Evolutionary conservation across 2,888 invertebrate genomes (phyloP).

Genomic region (Deroplatys truncata): DNA sequence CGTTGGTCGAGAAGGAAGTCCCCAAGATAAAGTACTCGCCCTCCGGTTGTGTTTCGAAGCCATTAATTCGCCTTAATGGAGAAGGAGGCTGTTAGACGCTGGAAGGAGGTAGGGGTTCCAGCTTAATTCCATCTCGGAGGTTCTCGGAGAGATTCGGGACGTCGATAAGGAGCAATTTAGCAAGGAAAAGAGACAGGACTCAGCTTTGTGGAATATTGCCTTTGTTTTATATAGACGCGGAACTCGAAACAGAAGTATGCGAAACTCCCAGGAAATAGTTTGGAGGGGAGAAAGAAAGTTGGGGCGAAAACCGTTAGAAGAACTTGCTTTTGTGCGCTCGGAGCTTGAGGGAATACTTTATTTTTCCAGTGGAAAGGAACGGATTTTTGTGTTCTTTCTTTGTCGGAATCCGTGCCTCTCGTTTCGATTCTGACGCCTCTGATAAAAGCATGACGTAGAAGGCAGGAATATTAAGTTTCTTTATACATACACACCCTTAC

Average conservation of each 20-base stretch:
- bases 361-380: neutral
- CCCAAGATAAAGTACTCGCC: conserved; percentile 2
- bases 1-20: neutral
- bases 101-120: neutral
- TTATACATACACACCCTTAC: neutral
- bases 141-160: neutral
- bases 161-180: conserved; percentile 19
- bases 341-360: neutral
- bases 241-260: neutral
- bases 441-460: neutral
- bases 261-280: neutral
- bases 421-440: neutral
- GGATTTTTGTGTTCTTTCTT: neutral
- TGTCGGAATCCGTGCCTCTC: neutral
- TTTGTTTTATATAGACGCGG: neutral
- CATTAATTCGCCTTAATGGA: conserved; percentile 22
- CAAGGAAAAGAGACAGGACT: neutral
- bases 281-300: neutral
- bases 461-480: neutral
- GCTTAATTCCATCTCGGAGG: conserved; percentile 18
- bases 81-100: neutral
- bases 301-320: neutral
- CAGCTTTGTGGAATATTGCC: conserved; percentile 3
- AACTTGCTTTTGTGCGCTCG: neutral
- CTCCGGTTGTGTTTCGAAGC: conserved; percentile 5